A percentile compares a stretch with the other conserved stretches of the same genome.
phyloP scores from a whole-genome alignment of 2,888 invertebrate genomes.

The Calliphora vomitoria region DNA sequence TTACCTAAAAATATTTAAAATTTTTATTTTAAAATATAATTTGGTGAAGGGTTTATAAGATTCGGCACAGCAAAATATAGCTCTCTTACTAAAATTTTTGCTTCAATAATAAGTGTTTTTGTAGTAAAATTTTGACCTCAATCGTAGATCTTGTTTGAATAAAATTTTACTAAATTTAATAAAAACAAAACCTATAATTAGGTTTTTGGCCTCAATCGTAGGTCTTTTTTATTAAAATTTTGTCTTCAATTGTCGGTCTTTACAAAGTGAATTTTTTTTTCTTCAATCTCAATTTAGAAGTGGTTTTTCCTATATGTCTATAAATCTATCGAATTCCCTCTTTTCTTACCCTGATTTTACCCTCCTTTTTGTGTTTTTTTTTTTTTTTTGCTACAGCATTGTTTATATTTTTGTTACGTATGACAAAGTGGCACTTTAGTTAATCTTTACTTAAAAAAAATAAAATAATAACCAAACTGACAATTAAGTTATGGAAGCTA shows the following conservation, averaged over 20 bases:
- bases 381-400: background rate
- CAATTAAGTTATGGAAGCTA: conserved; percentile 53
- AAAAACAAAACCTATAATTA: too few relatives aligned
- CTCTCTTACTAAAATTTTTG: too few relatives aligned
- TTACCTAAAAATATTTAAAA: too few relatives aligned
- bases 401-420: conserved; percentile 36
- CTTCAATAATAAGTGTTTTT: too few relatives aligned
- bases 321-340: background rate
- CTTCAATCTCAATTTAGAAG: too few relatives aligned
- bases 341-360: conserved; percentile 2
- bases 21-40: too few relatives aligned
- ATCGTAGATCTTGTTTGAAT: too few relatives aligned
- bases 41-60: too few relatives aligned
- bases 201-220: background rate
- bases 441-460: conserved; percentile 53
- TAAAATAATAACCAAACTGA: conserved; percentile 41
- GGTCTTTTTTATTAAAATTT: background rate
- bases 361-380: background rate
- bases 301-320: too few relatives aligned
- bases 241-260: background rate
- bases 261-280: background rate
- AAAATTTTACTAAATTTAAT: too few relatives aligned
- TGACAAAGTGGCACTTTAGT: conserved; percentile 68
- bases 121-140: too few relatives aligned
- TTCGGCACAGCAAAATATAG: too few relatives aligned